Evolutionary conservation across 2,888 invertebrate species (phyloP), one percentile per base, ranked within the genome.

Genomic region (Portevinia maculata): DNA sequence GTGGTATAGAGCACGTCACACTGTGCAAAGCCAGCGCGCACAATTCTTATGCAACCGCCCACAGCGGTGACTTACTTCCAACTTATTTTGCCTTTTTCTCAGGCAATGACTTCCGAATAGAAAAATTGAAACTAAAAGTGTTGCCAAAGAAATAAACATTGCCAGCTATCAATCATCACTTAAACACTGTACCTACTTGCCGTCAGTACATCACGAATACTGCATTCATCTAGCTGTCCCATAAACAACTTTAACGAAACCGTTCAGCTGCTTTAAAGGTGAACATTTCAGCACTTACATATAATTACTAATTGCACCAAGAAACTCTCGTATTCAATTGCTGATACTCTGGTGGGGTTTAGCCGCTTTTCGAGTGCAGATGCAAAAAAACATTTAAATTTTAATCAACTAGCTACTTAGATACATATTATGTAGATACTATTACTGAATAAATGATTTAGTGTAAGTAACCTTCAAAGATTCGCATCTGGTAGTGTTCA

Each of bases 211-310:
- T 81, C 79, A 81, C 79, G 79, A 79, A 69, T 15, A 62, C 41
- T 62, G 48, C 79, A 75, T 64, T 75, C 74, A 69, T 69, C 79
- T 75, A 64, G 75, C 62, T 75, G 79, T 81, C 79, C 69, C 69
- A 81, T 81, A 81, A 81, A 81, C 75, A 75, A 81, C 79, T 64
- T 79, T 79, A 74, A 62, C 57, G 48, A 67, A 67, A 52, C 24
- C 13, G 50, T 39, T 73, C 73, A 64, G 46, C 79, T 75, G 69
- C 62, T 30, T 67, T 57, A 41, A 60, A 57, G 69, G 74, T 75
- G 75, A 75, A 75, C 50, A 81, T 75, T 69, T 81, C 79, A 81
- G 9, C 57, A 50, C 67, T 81, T 24, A 70, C 79, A 69, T 57
- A 57, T 44, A 79, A 62, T 67, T 75, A 48, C 60, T 73, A 53